Conservation (phyloP, 2,113 vertebrate genomes). For the Serinus canaria region DNA sequence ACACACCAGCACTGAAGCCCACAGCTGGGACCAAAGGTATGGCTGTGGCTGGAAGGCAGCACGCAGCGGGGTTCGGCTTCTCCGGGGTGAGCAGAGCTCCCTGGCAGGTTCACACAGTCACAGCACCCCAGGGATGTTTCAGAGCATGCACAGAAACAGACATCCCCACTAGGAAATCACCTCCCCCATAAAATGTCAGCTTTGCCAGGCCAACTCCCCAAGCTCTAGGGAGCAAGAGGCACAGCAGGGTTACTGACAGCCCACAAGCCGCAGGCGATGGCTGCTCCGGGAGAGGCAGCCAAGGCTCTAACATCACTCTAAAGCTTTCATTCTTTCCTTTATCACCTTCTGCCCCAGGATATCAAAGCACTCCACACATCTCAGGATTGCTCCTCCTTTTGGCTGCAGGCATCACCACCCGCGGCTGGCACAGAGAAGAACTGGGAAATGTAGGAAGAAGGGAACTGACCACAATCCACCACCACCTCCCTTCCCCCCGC, state of each 20-base stretch:
- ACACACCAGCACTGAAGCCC: constrained; percentile 13
- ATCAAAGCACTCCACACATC: not conserved
- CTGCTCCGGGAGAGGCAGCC: not conserved
- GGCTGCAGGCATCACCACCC: not conserved
- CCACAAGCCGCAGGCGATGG: not conserved
- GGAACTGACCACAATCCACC: not conserved
- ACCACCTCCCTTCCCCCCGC: not conserved
- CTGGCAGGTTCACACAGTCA: not conserved
- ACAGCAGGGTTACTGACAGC: not conserved
- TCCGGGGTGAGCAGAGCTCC: not conserved
- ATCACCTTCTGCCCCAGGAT: constrained; percentile 14
- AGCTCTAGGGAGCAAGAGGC: not conserved
- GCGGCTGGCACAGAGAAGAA: not conserved
- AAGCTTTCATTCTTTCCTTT: constrained; percentile 2
- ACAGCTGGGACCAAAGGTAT: constrained; percentile 24
- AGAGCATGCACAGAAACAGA: not conserved
- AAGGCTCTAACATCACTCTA: not conserved
- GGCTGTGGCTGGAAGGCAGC: not conserved
- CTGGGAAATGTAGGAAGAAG: not conserved
- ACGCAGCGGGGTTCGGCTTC: not conserved
- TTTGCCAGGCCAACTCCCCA: not conserved
- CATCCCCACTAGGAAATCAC: not conserved
- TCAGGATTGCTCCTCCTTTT: not conserved
- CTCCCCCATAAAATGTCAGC: not conserved
- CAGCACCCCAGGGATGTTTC: not conserved